Base-by-base conservation (phyloP, 1,140 invertebrate genomes). In the Littorina saxatilis region DNA sequence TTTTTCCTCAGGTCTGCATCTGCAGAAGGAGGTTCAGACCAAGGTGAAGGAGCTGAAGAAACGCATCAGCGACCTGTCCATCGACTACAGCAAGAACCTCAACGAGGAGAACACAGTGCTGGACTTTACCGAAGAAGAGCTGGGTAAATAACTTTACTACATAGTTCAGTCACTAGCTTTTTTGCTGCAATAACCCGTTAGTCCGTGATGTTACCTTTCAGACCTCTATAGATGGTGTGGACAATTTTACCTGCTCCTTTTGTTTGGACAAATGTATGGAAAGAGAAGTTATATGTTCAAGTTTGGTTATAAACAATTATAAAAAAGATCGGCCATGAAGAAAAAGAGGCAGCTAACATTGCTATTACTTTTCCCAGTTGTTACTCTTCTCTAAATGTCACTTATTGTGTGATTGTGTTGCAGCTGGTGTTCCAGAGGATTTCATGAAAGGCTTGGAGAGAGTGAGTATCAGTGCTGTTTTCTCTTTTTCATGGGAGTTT, bases 41-140 rank as follows among this genome's bases (percentile, higher is more conserved):
- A 86, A 91, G 78, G 91, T 94, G 7, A 94, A 93, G 83, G 87
- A 83, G 35, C 90, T 94, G 32, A 93, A 94, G 81, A 93, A 93
- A 74, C 88, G 91, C 52, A 93, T 94, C 83, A 93, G 91, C 85
- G 93, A 94, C 72, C 83, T 94, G 32, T 87, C 87, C 27, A 93
- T 94, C n/a, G 91, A 93, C 78, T 94, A 94, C 87, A 90, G 88
- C 63, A 92, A 92, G 84, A 94, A 94, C 84, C 86, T 93, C 5
- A 94, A 93, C 85, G 93, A 94, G 87, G 94, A 94, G 84, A 93
- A 93, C 55, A 93, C 93, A 13, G 87, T 91, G 32, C 82, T 94
- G 29, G 91, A 92, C 61, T 94, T 94, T 82, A 90, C 90, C 32
- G 88, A 90, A 13, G 91, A 93, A 81, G 92, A 94, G 81, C 83